phyloP scores from a whole-genome alignment of 2,797 vertebrate species.

The Schizopygopsis pylzovi region DNA sequence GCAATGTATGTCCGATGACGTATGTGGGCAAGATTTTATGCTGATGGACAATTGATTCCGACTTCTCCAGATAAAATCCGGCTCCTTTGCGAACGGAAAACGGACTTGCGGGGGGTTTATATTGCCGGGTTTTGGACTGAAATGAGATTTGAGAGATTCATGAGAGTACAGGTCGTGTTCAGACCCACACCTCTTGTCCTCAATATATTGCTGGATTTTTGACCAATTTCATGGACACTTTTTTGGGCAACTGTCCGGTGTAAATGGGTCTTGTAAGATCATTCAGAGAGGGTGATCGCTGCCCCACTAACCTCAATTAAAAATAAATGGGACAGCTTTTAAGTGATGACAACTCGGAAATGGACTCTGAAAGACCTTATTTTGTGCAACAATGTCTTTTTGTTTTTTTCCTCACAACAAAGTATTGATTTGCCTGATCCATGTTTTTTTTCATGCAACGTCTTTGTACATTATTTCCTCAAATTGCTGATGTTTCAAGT shows the following conservation, averaged over 20 bases:
- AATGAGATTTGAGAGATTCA: constrained; percentile 24
- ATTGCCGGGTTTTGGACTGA: constrained; percentile 68
- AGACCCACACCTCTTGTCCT: constrained; percentile 43
- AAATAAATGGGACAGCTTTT: constrained; percentile 39
- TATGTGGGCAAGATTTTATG: constrained; percentile 35
- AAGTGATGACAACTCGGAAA: constrained; percentile 9
- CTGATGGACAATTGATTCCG: constrained; percentile 55
- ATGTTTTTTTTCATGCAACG: constrained; percentile 43
- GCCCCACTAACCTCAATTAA: constrained; percentile 44
- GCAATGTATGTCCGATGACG: constrained; percentile 48
- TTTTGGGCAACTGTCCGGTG: constrained; percentile 27
- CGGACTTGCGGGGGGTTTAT: constrained; percentile 47
- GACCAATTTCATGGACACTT: constrained; percentile 53
- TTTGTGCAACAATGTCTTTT: constrained; percentile 36
- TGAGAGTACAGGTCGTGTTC: constrained; percentile 34
- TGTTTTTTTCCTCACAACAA: constrained; percentile 22
- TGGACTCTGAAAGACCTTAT: constrained; percentile 53
- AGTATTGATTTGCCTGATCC: constrained; percentile 18
- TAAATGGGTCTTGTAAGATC: constrained; percentile 40
- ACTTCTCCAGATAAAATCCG: constrained; percentile 20
- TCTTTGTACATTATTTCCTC: constrained; percentile 26
- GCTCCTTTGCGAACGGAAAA: constrained; percentile 41
- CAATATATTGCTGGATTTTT: constrained; percentile 56
- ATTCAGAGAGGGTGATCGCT: constrained; percentile 39
- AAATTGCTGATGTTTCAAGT: constrained; percentile 42